phyloP scores from a whole-genome alignment of 2,113 vertebrate genomes.

The Sylvilagus bachmani region DNA sequence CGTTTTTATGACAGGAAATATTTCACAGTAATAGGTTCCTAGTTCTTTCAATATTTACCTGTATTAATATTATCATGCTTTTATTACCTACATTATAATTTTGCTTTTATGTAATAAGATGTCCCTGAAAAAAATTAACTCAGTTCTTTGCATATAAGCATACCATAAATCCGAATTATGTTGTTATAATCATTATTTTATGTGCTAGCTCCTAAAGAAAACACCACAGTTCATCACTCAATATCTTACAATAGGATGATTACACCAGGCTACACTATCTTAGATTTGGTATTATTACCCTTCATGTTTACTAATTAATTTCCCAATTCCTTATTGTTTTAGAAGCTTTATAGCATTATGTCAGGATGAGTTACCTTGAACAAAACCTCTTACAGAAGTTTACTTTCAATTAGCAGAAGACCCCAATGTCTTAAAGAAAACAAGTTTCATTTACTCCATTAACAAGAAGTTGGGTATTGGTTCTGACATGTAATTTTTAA shows the following conservation, averaged over 20 bases:
- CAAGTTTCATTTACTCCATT: neutral
- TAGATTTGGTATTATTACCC: neutral
- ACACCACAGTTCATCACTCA: neutral
- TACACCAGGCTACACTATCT: neutral
- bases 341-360: neutral
- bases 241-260: neutral
- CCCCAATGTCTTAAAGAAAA: neutral
- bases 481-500: neutral
- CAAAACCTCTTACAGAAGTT: neutral
- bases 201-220: neutral
- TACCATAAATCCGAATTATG: neutral
- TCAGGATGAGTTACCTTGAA: neutral
- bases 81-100: neutral
- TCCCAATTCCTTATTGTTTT: neutral
- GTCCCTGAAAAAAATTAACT: neutral
- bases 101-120: neutral
- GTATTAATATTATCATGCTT: neutral
- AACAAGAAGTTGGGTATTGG: neutral
- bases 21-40: constrained; percentile 15
- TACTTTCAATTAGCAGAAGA: neutral
- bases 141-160: neutral
- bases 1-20: neutral
- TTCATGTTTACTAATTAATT: constrained; percentile 4
- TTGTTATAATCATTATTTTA: neutral
- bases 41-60: neutral